Conservation (phyloP, 2,113 vertebrate genomes). For the Tichodroma muraria region DNA sequence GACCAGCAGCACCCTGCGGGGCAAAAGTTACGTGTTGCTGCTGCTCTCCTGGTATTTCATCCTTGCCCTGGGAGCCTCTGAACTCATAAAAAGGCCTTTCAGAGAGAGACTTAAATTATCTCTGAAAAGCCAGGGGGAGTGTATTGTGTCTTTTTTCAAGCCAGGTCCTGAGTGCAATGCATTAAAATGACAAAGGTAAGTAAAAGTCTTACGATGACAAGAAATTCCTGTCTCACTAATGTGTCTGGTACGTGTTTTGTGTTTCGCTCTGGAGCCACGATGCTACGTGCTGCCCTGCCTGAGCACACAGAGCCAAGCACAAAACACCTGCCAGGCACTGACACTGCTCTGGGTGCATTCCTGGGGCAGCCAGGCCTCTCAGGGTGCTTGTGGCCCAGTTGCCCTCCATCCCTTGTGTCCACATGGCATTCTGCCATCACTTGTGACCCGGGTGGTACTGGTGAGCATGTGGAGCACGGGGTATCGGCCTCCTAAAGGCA, state of each 20-base stretch:
- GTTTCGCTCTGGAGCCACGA: background rate
- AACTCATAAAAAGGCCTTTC: constrained; percentile 12
- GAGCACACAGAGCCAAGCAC: background rate
- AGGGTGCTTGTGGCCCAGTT: background rate
- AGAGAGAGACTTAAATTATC: constrained; percentile 10
- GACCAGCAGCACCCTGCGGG: background rate
- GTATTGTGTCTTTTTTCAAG: background rate
- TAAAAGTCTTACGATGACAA: constrained; percentile 28
- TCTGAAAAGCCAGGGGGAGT: background rate
- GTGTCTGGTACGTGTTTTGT: constrained; percentile 24
- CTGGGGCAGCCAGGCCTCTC: background rate
- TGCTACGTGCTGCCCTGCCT: constrained; percentile 53
- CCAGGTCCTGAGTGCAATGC: constrained; percentile 3
- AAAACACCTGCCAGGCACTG: background rate
- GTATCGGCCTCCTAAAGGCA: background rate
- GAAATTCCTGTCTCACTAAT: constrained; percentile 60
- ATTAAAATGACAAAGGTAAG: constrained; percentile 56
- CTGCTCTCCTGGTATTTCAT: background rate
- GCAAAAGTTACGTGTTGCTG: background rate
- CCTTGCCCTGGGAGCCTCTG: background rate
- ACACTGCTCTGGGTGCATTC: background rate
- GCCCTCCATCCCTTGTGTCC: background rate
- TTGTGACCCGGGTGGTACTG: background rate
- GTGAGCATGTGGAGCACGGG: fast-evolving
- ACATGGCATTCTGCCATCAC: fast-evolving